Conservation (phyloP, 2,888 invertebrate species). For the Magallana nippona region DNA sequence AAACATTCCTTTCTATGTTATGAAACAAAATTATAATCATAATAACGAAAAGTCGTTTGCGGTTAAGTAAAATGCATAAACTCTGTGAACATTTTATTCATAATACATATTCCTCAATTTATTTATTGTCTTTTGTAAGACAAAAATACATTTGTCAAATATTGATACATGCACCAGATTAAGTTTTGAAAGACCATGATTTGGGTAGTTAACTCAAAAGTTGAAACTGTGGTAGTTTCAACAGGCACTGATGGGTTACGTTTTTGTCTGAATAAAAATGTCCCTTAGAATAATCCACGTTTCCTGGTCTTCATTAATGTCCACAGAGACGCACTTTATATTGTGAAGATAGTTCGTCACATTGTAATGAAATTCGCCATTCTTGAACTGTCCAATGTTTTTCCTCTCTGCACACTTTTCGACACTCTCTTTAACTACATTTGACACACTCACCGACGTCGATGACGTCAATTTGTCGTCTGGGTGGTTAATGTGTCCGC, state of each 20-base stretch:
- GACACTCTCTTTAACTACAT: background rate
- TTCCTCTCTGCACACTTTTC: constrained; percentile 29
- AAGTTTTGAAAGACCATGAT: background rate
- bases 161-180: background rate
- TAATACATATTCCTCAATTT: too few relatives aligned
- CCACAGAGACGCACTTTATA: constrained; percentile 42
- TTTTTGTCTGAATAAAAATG: constrained; percentile 26
- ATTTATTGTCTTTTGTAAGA: too few relatives aligned
- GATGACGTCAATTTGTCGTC: constrained; percentile 48
- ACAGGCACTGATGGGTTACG: background rate
- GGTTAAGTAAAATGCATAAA: too few relatives aligned
- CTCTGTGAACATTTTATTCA: too few relatives aligned
- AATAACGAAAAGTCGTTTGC: too few relatives aligned
- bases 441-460: constrained; percentile 17
- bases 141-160: background rate
- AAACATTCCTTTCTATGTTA: too few relatives aligned
- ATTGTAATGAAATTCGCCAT: constrained; percentile 37
- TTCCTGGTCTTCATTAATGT: constrained; percentile 35
- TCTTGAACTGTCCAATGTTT: constrained; percentile 33
- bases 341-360: constrained; percentile 25
- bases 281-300: constrained; percentile 45
- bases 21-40: too few relatives aligned
- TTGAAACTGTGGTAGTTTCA: background rate
- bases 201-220: background rate
- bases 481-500: constrained; percentile 53